Percentiles rank a stretch among this genome's conserved stretches.
Conservation (phyloP, 1,140 invertebrate genomes). For the Choristoneura fumiferana region DNA sequence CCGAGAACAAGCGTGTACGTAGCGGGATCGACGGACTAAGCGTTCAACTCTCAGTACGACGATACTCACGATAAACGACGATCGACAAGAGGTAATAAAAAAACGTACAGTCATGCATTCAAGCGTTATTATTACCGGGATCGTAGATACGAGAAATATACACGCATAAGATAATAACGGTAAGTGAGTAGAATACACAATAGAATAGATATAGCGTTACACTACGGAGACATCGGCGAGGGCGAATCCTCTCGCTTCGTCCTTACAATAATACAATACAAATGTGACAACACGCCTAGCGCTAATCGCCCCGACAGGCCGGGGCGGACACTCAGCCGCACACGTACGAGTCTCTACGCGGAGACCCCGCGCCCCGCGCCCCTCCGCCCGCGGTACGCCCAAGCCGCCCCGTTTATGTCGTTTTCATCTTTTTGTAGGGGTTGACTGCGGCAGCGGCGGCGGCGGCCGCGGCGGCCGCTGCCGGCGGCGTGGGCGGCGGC, state of each 20-base stretch:
- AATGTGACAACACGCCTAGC: constrained; percentile 77
- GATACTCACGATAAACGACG: constrained; percentile 70
- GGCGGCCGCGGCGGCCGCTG: constrained; percentile 74
- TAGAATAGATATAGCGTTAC: constrained; percentile 73
- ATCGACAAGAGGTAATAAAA: constrained; percentile 83
- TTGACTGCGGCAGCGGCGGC: constrained; percentile 81
- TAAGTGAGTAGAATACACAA: constrained; percentile 73
- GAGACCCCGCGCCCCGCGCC: constrained; percentile 70
- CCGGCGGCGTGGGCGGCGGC: constrained; percentile 77
- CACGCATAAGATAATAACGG: constrained; percentile 79
- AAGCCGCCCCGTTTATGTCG: constrained; percentile 81
- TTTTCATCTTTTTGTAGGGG: constrained; percentile 93
- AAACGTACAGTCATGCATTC: constrained; percentile 92
- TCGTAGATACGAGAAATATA: constrained; percentile 81
- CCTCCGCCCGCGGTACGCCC: constrained; percentile 53
- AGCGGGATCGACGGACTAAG: constrained; percentile 73
- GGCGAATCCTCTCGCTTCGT: constrained; percentile 66
- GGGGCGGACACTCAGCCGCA: constrained; percentile 61
- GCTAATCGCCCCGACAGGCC: constrained; percentile 72
- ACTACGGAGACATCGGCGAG: constrained; percentile 72
- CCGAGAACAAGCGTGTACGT: constrained; percentile 75
- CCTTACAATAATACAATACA: constrained; percentile 77
- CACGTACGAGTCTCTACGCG: constrained; percentile 72
- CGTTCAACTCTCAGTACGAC: constrained; percentile 74
- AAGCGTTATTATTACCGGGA: constrained; percentile 93